phyloP scores from a whole-genome alignment of 1,140 invertebrate species.

The Magallana gigas region DNA sequence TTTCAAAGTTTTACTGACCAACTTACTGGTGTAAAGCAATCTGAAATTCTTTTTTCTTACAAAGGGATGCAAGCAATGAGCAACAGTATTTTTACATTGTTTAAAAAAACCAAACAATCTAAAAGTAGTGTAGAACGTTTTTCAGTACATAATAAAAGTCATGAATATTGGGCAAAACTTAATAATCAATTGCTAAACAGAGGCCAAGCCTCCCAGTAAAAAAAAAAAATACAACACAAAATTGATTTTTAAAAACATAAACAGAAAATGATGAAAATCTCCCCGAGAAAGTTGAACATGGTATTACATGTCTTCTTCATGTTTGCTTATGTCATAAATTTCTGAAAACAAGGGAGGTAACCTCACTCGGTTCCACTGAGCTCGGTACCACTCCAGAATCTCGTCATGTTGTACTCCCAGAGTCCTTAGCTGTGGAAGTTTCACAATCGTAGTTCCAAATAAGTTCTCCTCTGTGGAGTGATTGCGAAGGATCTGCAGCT shows the following conservation, averaged over 20 bases:
- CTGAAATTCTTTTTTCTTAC: too few relatives aligned
- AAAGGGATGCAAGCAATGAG: too few relatives aligned
- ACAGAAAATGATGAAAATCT: constrained; percentile 6
- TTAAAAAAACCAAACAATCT: too few relatives aligned
- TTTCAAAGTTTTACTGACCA: not conserved
- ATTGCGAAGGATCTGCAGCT: constrained; percentile 85
- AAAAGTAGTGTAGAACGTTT: too few relatives aligned
- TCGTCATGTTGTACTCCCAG: constrained; percentile 91
- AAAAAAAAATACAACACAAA: not conserved
- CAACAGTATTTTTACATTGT: too few relatives aligned
- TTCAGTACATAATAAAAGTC: too few relatives aligned
- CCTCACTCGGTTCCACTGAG: constrained; percentile 91
- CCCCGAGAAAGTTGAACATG: not conserved
- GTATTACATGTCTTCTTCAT: constrained; percentile 79
- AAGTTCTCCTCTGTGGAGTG: constrained; percentile 83
- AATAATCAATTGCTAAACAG: too few relatives aligned
- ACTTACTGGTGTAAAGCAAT: not conserved
- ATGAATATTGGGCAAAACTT: too few relatives aligned
- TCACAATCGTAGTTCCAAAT: constrained; percentile 85
- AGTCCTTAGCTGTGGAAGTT: constrained; percentile 88
- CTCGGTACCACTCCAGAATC: constrained; percentile 93
- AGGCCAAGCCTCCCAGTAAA: not conserved
- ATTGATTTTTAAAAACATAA: not conserved
- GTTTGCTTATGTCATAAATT: constrained; percentile 98
- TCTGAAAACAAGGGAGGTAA: constrained; percentile 96